Evolutionary conservation across 2,888 invertebrate species (phyloP), one percentile per base, ranked within the genome.

Genomic region (Selenia dentaria): DNA sequence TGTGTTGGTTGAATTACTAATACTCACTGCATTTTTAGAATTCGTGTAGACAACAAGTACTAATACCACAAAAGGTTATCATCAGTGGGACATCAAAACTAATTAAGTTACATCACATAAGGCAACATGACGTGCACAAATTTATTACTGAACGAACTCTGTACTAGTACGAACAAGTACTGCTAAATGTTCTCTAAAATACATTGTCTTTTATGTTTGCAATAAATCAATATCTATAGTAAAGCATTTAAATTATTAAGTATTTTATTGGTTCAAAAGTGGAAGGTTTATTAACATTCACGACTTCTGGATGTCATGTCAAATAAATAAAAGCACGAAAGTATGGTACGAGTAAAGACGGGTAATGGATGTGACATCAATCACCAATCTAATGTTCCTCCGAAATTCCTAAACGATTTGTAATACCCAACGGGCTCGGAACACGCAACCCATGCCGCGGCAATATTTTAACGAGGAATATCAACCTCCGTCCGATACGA

Each of bases 401-500:
- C 50, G 24, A 58, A 62, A 67, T 53, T 55, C 53, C 52, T 62
- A 63, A 67, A 67, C 64, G 64, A 63, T 55, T 59, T 51, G 51
- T 52, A 39, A 52, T 56, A 52, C 70, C 54, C 68, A 32, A 64
- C 59, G 70, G 66, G 52, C 37, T 43, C 25, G 16, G 28, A 49
- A 46, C 74, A 72, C 64, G 70, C 72, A 46, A 73, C 35, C 26
- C 43, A 33, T 36, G 40, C 37, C 27, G 18, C 31, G 41, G 41
- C 48, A 24, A 57, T 61, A 49, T 51, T 62, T 58, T 49, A 58
- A 53, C 55, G 42, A 52, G 56, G 52, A 59, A 58, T 59, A 50
- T 50, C 32, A 34, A 52, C 32, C 28, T 34, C 31, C 39, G 16
- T 16, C 16, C 32, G 22, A 18, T 37, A 32, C 35, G 10, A 26